Evolutionary conservation across 1,140 invertebrate genomes (phyloP), one percentile per base, ranked within the genome.

Genomic region (Nephila pilipes): DNA sequence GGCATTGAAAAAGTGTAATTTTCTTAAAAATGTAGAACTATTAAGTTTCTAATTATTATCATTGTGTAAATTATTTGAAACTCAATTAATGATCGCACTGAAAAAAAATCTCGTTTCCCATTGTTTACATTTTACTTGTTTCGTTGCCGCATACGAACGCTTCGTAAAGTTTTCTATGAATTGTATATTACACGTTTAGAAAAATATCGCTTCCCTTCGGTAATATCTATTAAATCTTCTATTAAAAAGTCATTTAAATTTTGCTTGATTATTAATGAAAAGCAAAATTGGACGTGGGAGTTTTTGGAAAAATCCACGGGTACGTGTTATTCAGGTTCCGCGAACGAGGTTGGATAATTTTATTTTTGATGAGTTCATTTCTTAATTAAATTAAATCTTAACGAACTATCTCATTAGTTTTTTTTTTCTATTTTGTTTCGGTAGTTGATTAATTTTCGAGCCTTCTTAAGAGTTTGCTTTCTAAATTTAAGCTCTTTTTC

Each of bases 11-110:
- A 69, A 69, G 14, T 29, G 14, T 69, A 69, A 32, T 69, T 29
- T 69, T 29, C 14, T 69, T 69, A 69, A 69, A 69, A 69, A 69
- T 69, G 65, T 10, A 8, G 25, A 29, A 54, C 38, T 81, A 46
- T 81, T 81, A 81, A 81, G 79, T 81, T 81, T 81, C 79, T 46
- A 81, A 81, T 81, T 38, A 81, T 38, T 38, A 81, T 81, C 79
- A 38, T 32, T 81, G 38, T 54, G 79, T 18, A 46, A 6, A 46
- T 81, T 54, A 46, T 46, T 20, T 38, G 32, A n/a, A 54, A 81
- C 79, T 81, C 36, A 16, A 81, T 81, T 81, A 81, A 54, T 81
- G 79, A 25, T 75, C 12, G 22, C 12, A 0, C 8, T 18, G 18
- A 14, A 12, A 29, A 69, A 69, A 69, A 69, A 69, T 1, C 14